Percentiles rank a stretch among this genome's conserved stretches.
Evolutionary conservation across 2,113 vertebrate genomes (phyloP).

Genomic region (Silurus asotus): DNA sequence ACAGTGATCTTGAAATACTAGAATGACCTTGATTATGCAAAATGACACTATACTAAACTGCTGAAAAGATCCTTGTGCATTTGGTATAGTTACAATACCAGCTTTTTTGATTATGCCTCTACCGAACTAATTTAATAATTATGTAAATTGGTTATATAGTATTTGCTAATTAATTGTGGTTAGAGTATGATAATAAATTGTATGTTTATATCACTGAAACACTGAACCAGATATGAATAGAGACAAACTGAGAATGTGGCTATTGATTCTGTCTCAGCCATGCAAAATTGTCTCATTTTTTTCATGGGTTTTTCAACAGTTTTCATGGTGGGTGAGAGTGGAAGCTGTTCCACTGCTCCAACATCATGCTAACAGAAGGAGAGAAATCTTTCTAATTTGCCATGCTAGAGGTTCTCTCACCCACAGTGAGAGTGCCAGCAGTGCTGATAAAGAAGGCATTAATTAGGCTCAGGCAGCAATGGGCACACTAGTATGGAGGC

Average conservation of each 20-base stretch:
- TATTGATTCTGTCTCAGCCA: conserved; percentile 3
- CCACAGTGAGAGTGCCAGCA: conserved; percentile 24
- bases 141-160: background rate
- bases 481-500: conserved; percentile 13
- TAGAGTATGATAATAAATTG: conserved; percentile 15
- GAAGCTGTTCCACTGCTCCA: conserved; percentile 28
- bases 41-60: background rate
- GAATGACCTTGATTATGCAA: background rate
- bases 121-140: background rate
- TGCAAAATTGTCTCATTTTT: conserved; percentile 8
- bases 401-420: conserved; percentile 24
- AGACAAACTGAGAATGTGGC: background rate
- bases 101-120: background rate
- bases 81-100: background rate
- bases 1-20: background rate
- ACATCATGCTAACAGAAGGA: conserved; percentile 11
- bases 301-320: no score
- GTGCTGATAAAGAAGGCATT: conserved; percentile 34
- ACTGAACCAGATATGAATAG: background rate
- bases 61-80: background rate
- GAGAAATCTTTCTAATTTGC: conserved; percentile 23
- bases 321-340: conserved; percentile 14
- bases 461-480: conserved; percentile 39
- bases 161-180: background rate
- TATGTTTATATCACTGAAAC: conserved; percentile 18